Evolutionary conservation across 2,888 invertebrate species (phyloP), one percentile per base, ranked within the genome.

Genomic region (Hypselothyrea guttata): DNA sequence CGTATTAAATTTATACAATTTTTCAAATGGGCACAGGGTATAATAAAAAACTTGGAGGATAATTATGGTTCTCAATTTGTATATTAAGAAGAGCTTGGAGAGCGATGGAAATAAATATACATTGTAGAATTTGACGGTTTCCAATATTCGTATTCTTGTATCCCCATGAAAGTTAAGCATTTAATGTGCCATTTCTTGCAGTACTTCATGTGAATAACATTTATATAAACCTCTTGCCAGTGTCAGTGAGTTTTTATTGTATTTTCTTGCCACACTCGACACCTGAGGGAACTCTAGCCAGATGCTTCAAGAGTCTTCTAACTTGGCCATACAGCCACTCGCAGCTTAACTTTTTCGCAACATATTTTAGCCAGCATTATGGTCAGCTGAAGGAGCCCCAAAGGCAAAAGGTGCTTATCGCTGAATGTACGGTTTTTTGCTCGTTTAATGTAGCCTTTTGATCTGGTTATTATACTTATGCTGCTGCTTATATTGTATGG

Each of bases 351-450:
- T 60, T 69, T 71, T 58, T 35, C 41, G 18, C 59, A 72, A 72
- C 76, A 84, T 65, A 75, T 66, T 68, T 81, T 48, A 57, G 42
- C 54, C 37, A 12, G 35, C 46, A 46, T 37, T 44, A 46, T 49
- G 63, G 54, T 28, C 37, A 42, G 59, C 49, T 33, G 51, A 22
- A 16, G 35, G 11, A 30, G 37, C 27, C 57, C 57, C 28, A 44
- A 16, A 44, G 69, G 45, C 59, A 59, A 55, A 69, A 55, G 69
- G 70, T 63, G 70, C 81, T 79, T 77, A 79, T 77, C 81, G 76
- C 55, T 47, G 34, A 59, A 38, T 52, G 45, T 49, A 49, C 38
- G 54, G 41, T 41, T 16, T 53, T 16, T 35, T 28, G 4, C 40
- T 15, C 35, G 67, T 46, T 56, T 47, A 61, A 53, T 61, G 49